Conservation (phyloP, 2,113 vertebrate genomes). For the Lagopus leucura region DNA sequence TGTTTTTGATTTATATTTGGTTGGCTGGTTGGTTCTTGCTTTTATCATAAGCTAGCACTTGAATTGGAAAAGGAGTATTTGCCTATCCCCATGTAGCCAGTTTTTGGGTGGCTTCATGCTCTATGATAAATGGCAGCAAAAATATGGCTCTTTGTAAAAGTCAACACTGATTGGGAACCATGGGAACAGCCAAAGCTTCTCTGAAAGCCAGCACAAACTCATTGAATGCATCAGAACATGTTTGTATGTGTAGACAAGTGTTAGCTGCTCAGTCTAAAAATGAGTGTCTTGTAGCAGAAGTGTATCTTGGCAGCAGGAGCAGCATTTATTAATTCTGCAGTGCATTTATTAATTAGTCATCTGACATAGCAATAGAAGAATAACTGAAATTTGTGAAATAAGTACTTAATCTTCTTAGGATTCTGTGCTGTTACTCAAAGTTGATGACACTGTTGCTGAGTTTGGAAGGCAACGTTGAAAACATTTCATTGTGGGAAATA, state of each 20-base stretch:
- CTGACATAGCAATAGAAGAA: not conserved
- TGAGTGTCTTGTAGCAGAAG: not conserved
- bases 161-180: not conserved
- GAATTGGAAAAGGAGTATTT: not conserved
- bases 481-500: not conserved
- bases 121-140: not conserved
- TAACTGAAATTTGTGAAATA: not conserved
- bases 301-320: not conserved
- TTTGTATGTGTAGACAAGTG: fast-evolving
- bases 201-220: not conserved
- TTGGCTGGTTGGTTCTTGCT: not conserved
- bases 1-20: not conserved
- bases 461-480: not conserved
- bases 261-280: not conserved
- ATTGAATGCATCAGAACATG: not conserved
- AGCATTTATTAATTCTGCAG: not conserved
- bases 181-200: not conserved
- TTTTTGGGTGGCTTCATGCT: not conserved
- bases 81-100: not conserved
- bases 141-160: not conserved
- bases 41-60: not conserved
- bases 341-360: not conserved
- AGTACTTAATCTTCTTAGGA: not conserved
- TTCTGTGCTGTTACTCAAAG: not conserved
- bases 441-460: not conserved